Evolutionary conservation across 2,113 vertebrate species (phyloP).

Genomic region (Macaca mulatta): DNA sequence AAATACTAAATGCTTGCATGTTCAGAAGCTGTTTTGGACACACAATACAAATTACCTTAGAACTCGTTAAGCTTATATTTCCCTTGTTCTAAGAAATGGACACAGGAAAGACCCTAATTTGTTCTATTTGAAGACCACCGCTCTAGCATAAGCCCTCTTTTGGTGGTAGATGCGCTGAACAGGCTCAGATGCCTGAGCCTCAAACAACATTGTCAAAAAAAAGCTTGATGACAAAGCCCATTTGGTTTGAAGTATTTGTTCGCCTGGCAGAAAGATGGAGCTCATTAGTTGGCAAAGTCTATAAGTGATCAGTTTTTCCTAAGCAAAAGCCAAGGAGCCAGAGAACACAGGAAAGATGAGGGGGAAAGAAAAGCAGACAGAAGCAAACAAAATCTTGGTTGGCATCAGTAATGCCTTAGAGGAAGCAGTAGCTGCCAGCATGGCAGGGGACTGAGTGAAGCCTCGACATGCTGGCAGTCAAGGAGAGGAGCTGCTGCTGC

Average conservation of each 20-base stretch:
- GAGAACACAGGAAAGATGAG: not conserved
- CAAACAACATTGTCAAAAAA: not conserved
- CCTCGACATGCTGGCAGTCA: not conserved
- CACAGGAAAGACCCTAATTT: not conserved
- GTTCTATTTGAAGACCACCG: not conserved
- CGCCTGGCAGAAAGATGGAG: not conserved
- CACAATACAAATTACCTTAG: not conserved
- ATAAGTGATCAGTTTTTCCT: not conserved
- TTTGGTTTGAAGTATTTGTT: not conserved
- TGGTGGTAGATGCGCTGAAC: rapidly evolving
- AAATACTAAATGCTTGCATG: not conserved
- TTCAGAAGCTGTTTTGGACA: not conserved
- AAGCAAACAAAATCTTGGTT: not conserved
- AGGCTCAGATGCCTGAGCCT: not conserved
- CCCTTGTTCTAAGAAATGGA: not conserved
- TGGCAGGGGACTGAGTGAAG: not conserved
- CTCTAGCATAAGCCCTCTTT: not conserved
- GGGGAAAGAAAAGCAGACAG: not conserved
- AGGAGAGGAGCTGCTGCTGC: not conserved
- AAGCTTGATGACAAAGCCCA: not conserved
- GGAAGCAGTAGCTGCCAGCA: not conserved
- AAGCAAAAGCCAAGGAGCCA: not conserved
- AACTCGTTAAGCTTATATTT: not conserved
- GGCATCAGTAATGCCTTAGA: not conserved
- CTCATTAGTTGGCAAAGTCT: not conserved